Evolutionary conservation across 2,113 vertebrate species (phyloP).

Genomic region (Meles meles): DNA sequence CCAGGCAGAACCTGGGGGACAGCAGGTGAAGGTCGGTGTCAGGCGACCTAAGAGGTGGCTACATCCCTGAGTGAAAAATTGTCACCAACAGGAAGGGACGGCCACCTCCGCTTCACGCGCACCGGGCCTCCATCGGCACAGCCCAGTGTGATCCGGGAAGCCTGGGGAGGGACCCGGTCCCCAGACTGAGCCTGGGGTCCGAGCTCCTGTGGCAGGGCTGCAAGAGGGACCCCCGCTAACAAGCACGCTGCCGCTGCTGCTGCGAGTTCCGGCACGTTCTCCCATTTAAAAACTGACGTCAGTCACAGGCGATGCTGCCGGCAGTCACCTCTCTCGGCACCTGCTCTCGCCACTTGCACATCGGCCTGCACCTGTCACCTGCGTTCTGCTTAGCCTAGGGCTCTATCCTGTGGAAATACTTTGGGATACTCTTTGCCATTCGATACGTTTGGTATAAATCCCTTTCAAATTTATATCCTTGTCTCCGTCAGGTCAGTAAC

Average conservation of each 20-base stretch:
- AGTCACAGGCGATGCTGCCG: not conserved
- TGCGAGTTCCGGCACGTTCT: rapidly evolving
- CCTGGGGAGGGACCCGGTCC: not conserved
- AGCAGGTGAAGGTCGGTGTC: not conserved
- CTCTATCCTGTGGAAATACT: not conserved
- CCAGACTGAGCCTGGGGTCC: not conserved
- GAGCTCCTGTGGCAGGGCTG: rapidly evolving
- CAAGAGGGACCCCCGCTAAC: not conserved
- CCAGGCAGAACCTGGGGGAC: rapidly evolving
- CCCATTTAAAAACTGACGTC: rapidly evolving
- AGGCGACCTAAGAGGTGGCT: not conserved
- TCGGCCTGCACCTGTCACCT: not conserved
- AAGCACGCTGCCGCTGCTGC: rapidly evolving
- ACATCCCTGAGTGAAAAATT: not conserved
- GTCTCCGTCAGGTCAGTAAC: not conserved
- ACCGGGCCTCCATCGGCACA: no score
- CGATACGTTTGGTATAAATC: not conserved
- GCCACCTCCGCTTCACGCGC: not conserved
- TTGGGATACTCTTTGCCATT: not conserved
- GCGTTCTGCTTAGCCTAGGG: rapidly evolving
- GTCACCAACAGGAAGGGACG: not conserved
- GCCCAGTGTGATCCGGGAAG: not conserved
- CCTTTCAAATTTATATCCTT: not conserved
- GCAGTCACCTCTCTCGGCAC: no score
- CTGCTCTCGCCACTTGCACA: not conserved